Base-by-base conservation (phyloP, 2,888 invertebrate genomes). In the Microdon myrmicae region DNA sequence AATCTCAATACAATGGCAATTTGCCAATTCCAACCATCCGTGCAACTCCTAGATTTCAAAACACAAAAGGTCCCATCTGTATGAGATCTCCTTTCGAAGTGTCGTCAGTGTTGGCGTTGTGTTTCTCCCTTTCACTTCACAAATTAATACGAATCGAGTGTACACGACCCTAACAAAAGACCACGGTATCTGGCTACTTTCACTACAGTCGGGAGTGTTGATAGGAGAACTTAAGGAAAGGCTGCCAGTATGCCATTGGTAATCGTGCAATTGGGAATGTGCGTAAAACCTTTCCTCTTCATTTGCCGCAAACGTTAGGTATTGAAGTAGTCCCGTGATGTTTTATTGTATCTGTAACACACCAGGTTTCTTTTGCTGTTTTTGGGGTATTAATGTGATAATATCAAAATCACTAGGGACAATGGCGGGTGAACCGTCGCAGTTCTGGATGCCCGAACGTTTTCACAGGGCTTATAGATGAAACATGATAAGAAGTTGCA, bases 1-100 rank as follows among this genome's bases (percentile, higher is more conserved):
- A 64, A 64, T 53, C 64, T 58, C 45, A 47, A 58, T 47, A 64
- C 64, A 64, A 64, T 58, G 51, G 51, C 53, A 58, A 64, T 64
- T 64, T 58, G 64, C 64, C 64, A 64, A 64, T 64, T 53, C 35
- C 45, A 64, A 47, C 47, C 29, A 47, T 56, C 51, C 39, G 35
- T 41, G n/a, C 13, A 48, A 51, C 47, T 64, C 61, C 64, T 51
- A 58, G 51, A 43, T 64, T 64, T 45, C 23, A 23, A 32, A 58
- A 38, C 10, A 64, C 64, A 64, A 64, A 32, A 35, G 51, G 53
- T 64, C 51, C 49, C 19, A 53, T 51, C 39, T 48, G 32, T 13
- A 35, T 31, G 34, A 43, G 58, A 47, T 64, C 64, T 45, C 53
- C 49, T 64, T 64, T 58, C 54, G 37, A 14, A 31, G 17, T 31